phyloP scores from a whole-genome alignment of 2,797 vertebrate species.

The Sebastolobus altivelis region DNA sequence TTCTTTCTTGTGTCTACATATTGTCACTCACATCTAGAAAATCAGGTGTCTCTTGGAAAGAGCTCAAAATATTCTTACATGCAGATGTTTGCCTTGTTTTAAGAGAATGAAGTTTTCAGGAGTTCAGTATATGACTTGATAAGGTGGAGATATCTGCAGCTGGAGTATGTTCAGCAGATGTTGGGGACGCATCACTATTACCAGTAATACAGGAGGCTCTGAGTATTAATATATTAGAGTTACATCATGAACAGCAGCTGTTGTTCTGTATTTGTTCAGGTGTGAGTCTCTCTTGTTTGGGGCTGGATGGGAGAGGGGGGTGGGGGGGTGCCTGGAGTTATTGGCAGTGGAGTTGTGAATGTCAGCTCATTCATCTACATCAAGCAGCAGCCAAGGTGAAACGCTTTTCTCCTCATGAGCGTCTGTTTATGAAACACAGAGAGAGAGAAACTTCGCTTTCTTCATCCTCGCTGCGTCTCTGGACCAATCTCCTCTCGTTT shows the following conservation, averaged over 20 bases:
- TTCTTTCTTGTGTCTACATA: background rate
- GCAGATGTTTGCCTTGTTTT: background rate
- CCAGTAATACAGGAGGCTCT: background rate
- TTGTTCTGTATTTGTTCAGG: slow-evolving; percentile 9
- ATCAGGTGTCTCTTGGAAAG: background rate
- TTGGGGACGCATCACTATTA: background rate
- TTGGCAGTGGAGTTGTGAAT: slow-evolving; percentile 50
- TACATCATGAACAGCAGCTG: slow-evolving; percentile 8
- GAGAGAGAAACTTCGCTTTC: slow-evolving; percentile 31
- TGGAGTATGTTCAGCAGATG: background rate
- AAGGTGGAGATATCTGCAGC: background rate
- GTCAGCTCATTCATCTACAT: slow-evolving; percentile 65
- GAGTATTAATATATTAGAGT: background rate
- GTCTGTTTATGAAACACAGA: slow-evolving; percentile 7
- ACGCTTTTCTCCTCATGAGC: slow-evolving; percentile 25
- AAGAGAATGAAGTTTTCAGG: background rate
- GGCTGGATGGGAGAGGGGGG: background rate
- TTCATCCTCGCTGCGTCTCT: slow-evolving; percentile 42
- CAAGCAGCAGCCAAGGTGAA: slow-evolving; percentile 54
- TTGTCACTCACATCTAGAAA: background rate
- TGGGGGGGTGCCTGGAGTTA: slow-evolving; percentile 42
- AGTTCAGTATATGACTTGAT: background rate
- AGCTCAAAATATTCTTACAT: background rate
- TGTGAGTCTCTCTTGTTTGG: slow-evolving; percentile 6
- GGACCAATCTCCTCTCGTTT: slow-evolving; percentile 60